These are phyloP conservation scores for Entomobrya multifasciata DNA, from an alignment of 2,888 invertebrate genomes.

Conservation along the genomic window DNA sequence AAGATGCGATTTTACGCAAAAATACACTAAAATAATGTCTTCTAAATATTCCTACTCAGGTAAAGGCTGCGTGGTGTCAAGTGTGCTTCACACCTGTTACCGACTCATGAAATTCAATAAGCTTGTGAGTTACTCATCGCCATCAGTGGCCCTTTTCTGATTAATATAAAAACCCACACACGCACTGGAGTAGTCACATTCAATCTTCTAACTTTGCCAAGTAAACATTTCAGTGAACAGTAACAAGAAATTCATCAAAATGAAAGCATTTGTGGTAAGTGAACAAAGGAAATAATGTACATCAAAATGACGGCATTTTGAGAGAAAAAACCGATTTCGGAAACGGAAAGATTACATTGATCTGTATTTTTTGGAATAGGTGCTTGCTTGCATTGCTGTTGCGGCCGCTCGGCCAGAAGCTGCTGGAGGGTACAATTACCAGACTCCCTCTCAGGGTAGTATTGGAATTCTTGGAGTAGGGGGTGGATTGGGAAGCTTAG, in stretches of 20 bases:
- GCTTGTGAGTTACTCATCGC: background rate
- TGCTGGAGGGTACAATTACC: conserved; percentile 33
- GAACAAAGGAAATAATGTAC: background rate
- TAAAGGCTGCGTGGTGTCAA: background rate
- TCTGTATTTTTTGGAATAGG: no score
- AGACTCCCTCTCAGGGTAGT: background rate
- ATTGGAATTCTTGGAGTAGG: conserved; percentile 4
- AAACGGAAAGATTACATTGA: background rate
- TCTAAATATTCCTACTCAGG: conserved; percentile 23
- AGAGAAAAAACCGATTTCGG: background rate
- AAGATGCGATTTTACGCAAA: conserved; percentile 58
- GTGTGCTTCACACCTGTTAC: conserved; percentile 5
- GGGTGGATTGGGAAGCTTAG: no score
- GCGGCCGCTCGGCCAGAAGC: conserved; percentile 66
- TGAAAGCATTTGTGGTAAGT: conserved; percentile 69
- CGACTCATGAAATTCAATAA: conserved; percentile 48
- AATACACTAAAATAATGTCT: conserved; percentile 42
- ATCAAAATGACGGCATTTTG: background rate
- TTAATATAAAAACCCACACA: conserved; percentile 65
- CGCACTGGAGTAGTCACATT: conserved; percentile 59
- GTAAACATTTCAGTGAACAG: conserved; percentile 3
- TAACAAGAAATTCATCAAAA: background rate
- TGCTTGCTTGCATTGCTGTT: conserved; percentile 57
- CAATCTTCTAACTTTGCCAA: conserved; percentile 11
- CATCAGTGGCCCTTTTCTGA: conserved; percentile 11